A percentile compares a stretch with the other conserved stretches of the same genome.
Evolutionary conservation across 2,888 invertebrate genomes (phyloP).

Genomic region (Parnassius mnemosyne): DNA sequence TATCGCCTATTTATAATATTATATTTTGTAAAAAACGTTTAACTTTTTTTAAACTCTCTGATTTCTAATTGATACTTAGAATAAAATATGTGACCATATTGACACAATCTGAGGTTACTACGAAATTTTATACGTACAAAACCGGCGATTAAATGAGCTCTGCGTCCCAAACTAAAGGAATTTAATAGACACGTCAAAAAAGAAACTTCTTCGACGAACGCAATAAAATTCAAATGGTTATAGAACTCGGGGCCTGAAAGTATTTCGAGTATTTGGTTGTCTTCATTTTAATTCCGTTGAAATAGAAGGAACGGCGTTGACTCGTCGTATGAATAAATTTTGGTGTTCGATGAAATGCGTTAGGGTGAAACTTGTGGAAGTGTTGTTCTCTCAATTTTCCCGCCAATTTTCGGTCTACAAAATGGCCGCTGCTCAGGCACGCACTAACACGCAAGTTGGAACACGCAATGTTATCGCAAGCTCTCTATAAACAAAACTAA

Average conservation of each 20-base stretch:
- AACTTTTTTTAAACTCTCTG: neutral
- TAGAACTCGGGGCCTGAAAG: slow-evolving; percentile 41
- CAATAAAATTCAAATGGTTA: slow-evolving; percentile 53
- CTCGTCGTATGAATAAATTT: slow-evolving; percentile 60
- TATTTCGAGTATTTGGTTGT: slow-evolving; percentile 43
- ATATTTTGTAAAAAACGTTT: no score
- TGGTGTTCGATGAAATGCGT: slow-evolving; percentile 45
- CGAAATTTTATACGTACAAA: slow-evolving; percentile 37
- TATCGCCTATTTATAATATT: neutral
- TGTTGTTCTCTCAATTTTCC: slow-evolving; percentile 73
- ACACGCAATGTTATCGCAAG: slow-evolving; percentile 19
- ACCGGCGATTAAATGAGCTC: slow-evolving; percentile 39
- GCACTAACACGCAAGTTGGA: slow-evolving; percentile 52
- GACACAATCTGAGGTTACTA: slow-evolving; percentile 38
- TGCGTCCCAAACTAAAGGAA: slow-evolving; percentile 48
- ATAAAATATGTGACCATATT: slow-evolving; percentile 9
- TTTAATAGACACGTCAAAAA: slow-evolving; percentile 63
- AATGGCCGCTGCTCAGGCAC: slow-evolving; percentile 63
- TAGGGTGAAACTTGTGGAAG: slow-evolving; percentile 47
- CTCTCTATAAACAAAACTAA: slow-evolving; percentile 5
- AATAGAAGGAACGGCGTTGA: slow-evolving; percentile 38
- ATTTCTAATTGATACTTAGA: neutral
- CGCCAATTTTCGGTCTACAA: slow-evolving; percentile 71
- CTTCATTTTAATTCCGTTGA: slow-evolving; percentile 56
- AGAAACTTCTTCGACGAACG: slow-evolving; percentile 43